phyloP scores from a whole-genome alignment of 2,797 vertebrate genomes.

The Catamblyrhynchus diadema region DNA sequence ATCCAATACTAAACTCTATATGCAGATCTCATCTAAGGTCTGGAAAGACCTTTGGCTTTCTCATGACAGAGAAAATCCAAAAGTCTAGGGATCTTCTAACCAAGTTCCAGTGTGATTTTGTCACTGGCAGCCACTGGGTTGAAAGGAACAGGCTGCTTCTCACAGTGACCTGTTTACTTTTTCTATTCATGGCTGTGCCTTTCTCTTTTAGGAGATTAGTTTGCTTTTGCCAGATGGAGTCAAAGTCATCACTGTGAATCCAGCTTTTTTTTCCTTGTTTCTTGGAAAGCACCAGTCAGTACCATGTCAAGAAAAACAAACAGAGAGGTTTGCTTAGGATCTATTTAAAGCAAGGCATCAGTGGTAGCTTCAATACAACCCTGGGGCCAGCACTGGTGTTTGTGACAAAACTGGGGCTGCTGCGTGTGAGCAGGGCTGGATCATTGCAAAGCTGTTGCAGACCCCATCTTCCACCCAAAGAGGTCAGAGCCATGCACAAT shows the following conservation, averaged over 20 bases:
- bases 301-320: conserved; percentile 78
- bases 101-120: not conserved
- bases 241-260: conserved; percentile 64
- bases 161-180: conserved; percentile 9
- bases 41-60: not conserved
- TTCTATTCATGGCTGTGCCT: not conserved
- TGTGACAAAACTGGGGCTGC: conserved; percentile 31
- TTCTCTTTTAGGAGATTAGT: conserved; percentile 37
- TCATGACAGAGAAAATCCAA: not conserved
- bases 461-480: not conserved
- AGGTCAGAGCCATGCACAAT: not conserved
- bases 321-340: conserved; percentile 63
- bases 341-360: conserved; percentile 68
- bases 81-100: not conserved
- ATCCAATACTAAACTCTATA: not conserved
- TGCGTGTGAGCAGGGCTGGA: not conserved
- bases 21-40: not conserved
- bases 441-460: not conserved
- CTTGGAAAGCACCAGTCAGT: conserved; percentile 76
- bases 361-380: conserved; percentile 58
- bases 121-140: not conserved
- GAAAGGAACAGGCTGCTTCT: conserved; percentile 21
- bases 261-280: conserved; percentile 60
- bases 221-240: conserved; percentile 53
- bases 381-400: not conserved